phyloP scores from a whole-genome alignment of 1,140 invertebrate species.

The Drosophila funebris region DNA sequence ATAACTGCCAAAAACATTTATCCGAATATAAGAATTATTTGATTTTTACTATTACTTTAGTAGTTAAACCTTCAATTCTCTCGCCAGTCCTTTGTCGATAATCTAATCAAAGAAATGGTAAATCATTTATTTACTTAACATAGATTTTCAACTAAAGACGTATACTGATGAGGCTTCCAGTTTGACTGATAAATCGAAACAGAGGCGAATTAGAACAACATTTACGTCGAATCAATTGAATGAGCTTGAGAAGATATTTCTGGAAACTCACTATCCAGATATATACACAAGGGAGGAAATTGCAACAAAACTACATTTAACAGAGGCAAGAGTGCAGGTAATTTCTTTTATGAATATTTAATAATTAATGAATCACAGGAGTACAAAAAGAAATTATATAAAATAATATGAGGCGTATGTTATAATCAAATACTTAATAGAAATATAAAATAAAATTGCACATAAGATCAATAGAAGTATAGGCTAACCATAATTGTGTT shows the following conservation, averaged over 20 bases:
- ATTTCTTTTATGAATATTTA: too few species aligned
- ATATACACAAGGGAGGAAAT: slow-evolving; percentile 99
- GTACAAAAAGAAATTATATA: neutral
- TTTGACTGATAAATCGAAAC: slow-evolving; percentile 95
- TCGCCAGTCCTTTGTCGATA: too few species aligned
- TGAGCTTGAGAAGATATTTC: slow-evolving; percentile 97
- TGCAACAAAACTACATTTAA: slow-evolving; percentile 98
- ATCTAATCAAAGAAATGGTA: too few species aligned
- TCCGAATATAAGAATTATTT: too few species aligned
- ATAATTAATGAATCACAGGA: too few species aligned
- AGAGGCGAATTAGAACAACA: slow-evolving; percentile 96
- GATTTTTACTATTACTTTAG: too few species aligned
- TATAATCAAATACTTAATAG: too few species aligned
- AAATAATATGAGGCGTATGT: too few species aligned
- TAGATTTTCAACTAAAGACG: slow-evolving; percentile 64
- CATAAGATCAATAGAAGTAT: too few species aligned
- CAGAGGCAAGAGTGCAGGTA: slow-evolving; percentile 99
- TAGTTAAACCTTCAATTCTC: neutral
- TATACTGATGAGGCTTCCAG: slow-evolving; percentile 88
- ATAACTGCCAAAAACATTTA: too few species aligned
- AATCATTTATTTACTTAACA: neutral
- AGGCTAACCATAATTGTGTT: neutral
- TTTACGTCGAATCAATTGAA: slow-evolving; percentile 98
- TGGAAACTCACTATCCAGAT: slow-evolving; percentile 99
- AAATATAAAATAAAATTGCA: too few species aligned